These are phyloP conservation scores for Kryptolebias marmoratus DNA, from an alignment of 2,113 vertebrate species.

Conservation along the genomic window DNA sequence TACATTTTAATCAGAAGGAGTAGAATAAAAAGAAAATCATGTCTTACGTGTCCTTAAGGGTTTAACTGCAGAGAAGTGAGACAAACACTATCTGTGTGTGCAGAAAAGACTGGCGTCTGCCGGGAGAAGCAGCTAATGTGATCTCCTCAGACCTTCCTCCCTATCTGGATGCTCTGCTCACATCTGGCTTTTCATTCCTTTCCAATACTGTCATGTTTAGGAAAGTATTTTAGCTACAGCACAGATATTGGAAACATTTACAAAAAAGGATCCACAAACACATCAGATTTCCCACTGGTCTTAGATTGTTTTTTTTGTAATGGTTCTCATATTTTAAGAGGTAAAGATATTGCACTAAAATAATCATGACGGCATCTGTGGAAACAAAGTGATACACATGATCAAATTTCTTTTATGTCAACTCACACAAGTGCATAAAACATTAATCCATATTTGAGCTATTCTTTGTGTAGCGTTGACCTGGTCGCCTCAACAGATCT, in stretches of 20 bases:
- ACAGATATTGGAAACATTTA: constrained; percentile 42
- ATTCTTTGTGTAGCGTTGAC: accelerated
- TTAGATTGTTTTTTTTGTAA: not conserved
- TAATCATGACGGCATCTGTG: too few species aligned
- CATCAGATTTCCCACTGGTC: constrained; percentile 18
- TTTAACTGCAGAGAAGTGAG: not conserved
- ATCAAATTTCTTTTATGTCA: not conserved
- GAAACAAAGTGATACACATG: too few species aligned
- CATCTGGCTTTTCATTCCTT: constrained; percentile 75
- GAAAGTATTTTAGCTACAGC: constrained; percentile 47
- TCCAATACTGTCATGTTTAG: constrained; percentile 60
- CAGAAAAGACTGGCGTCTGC: constrained; percentile 1
- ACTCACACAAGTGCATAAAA: not conserved
- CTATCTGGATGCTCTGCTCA: constrained; percentile 28
- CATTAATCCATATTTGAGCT: not conserved
- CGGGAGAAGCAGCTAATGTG: not conserved
- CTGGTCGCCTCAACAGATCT: not conserved
- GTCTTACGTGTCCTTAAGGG: not conserved
- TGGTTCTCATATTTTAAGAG: too few species aligned
- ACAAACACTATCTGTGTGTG: constrained; percentile 3
- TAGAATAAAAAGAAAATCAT: too few species aligned
- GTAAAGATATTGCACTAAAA: too few species aligned
- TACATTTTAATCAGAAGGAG: too few species aligned
- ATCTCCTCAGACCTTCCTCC: constrained; percentile 33
- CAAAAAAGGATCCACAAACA: not conserved